These are phyloP conservation scores for Uloborus diversus DNA, from an alignment of 1,140 invertebrate species.

Conservation along the genomic window DNA sequence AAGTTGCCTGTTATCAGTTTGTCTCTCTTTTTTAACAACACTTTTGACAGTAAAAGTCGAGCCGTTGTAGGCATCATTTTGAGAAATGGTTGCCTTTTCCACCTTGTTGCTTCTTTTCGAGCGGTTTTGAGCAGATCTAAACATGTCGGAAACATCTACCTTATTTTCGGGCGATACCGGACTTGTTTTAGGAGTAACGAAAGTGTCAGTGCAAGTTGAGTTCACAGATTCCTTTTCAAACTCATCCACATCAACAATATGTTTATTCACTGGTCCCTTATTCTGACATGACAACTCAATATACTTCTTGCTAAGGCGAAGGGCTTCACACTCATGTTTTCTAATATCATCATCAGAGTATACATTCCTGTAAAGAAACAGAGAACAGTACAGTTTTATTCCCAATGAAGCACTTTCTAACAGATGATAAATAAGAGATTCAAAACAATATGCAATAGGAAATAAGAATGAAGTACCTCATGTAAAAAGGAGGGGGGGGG, in stretches of 20 bases:
- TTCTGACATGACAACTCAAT: conserved; percentile 23
- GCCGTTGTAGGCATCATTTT: not conserved
- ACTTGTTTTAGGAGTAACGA: conserved; percentile 55
- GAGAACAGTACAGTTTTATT: no score
- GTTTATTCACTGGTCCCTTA: conserved; percentile 21
- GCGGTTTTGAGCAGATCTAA: conserved; percentile 13
- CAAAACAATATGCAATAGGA: no score
- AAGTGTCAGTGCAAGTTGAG: conserved; percentile 38
- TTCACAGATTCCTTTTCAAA: conserved; percentile 47
- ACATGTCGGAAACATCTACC: conserved; percentile 18
- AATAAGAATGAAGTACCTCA: no score
- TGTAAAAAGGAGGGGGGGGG: no score
- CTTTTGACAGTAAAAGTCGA: not conserved
- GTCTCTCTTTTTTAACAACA: not conserved
- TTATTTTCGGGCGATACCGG: conserved; percentile 53
- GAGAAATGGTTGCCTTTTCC: not conserved
- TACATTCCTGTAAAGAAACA: conserved; percentile 44
- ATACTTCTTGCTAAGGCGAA: conserved; percentile 48
- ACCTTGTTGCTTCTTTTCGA: no score
- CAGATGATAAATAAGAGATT: no score
- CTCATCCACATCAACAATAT: conserved; percentile 45
- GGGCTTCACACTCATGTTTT: conserved; percentile 55
- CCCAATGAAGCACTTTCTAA: no score
- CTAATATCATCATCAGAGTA: conserved; percentile 57
- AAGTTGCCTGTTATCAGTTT: not conserved